Percentiles rank a stretch among this genome's conserved stretches.
phyloP scores from a whole-genome alignment of 2,113 vertebrate species.

The Oryzias melastigma region DNA sequence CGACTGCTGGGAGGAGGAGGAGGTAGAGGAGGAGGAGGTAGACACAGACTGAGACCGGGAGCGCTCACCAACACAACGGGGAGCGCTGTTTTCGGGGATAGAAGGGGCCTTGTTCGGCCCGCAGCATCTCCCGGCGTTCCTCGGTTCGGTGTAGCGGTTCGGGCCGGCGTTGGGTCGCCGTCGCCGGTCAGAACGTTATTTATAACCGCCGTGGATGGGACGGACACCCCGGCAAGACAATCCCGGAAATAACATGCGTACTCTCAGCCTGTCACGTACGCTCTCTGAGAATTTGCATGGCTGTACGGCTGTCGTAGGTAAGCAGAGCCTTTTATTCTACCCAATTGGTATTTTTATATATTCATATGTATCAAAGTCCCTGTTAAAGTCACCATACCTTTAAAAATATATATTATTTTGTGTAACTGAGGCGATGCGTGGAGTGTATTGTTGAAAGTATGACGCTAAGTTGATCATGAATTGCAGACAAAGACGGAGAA shows the following conservation, averaged over 20 bases:
- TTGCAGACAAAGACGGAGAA: slow-evolving; percentile 11
- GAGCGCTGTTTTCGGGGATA: slow-evolving; percentile 4
- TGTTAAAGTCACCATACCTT: background rate
- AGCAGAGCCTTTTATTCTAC: slow-evolving; percentile 5
- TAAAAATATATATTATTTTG: background rate
- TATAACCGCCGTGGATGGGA: slow-evolving; percentile 37
- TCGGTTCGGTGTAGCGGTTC: background rate
- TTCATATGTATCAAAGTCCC: background rate
- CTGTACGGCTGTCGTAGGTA: slow-evolving; percentile 53
- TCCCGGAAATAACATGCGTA: slow-evolving; percentile 74
- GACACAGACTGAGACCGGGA: slow-evolving; percentile 13
- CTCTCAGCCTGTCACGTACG: slow-evolving; percentile 72
- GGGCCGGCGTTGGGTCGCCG: background rate
- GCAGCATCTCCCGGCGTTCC: slow-evolving; percentile 7
- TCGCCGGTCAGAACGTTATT: slow-evolving; percentile 26
- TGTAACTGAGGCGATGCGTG: background rate
- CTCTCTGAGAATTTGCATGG: slow-evolving; percentile 57
- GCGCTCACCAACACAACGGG: background rate
- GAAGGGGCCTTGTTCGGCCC: slow-evolving; percentile 7
- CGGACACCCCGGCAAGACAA: slow-evolving; percentile 45
- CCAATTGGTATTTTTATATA: background rate
- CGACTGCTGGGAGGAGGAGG: slow-evolving; percentile 6
- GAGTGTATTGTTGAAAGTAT: background rate
- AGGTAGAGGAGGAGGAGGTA: slow-evolving; percentile 7
- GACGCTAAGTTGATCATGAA: slow-evolving; percentile 26